A percentile compares a stretch with the other conserved stretches of the same genome.
Evolutionary conservation across 1,140 invertebrate genomes (phyloP).

Genomic region (Campoletis sonorensis): DNA sequence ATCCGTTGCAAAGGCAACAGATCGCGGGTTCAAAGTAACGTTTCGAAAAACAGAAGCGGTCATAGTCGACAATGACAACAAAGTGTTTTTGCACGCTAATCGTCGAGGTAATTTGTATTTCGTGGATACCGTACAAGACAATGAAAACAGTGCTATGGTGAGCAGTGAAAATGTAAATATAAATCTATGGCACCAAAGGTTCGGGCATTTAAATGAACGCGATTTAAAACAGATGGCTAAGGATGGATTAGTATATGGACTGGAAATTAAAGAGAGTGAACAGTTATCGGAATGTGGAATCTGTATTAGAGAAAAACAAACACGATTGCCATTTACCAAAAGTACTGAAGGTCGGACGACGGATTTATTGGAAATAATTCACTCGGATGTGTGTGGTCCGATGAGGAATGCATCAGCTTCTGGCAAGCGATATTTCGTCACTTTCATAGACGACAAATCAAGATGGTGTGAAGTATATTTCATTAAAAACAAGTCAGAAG

Average conservation of each 20-base stretch:
- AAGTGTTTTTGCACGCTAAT: constrained; percentile 21
- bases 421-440: constrained; percentile 57
- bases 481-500: constrained; percentile 62
- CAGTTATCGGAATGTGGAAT: constrained; percentile 44
- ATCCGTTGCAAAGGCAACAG: constrained; percentile 46
- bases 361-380: constrained; percentile 35
- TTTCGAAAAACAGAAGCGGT: constrained; percentile 46
- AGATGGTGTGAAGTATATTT: constrained; percentile 59
- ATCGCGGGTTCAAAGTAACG: constrained; percentile 43
- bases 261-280: constrained; percentile 43
- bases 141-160: constrained; percentile 15
- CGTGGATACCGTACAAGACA: constrained; percentile 19
- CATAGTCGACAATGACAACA: constrained; percentile 37
- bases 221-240: constrained; percentile 39
- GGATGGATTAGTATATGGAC: constrained; percentile 35
- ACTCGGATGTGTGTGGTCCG: constrained; percentile 48
- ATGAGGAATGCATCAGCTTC: constrained; percentile 36
- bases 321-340: constrained; percentile 43
- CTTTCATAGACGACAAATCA: constrained; percentile 62
- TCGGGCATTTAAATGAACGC: constrained; percentile 46
- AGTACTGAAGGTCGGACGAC: constrained; percentile 4
- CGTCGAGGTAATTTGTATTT: constrained; percentile 47
- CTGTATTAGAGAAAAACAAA: constrained; percentile 47
- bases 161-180: neutral
- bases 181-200: constrained; percentile 46